Evolutionary conservation across 2,113 vertebrate genomes (phyloP).

Genomic region (Junco hyemalis): DNA sequence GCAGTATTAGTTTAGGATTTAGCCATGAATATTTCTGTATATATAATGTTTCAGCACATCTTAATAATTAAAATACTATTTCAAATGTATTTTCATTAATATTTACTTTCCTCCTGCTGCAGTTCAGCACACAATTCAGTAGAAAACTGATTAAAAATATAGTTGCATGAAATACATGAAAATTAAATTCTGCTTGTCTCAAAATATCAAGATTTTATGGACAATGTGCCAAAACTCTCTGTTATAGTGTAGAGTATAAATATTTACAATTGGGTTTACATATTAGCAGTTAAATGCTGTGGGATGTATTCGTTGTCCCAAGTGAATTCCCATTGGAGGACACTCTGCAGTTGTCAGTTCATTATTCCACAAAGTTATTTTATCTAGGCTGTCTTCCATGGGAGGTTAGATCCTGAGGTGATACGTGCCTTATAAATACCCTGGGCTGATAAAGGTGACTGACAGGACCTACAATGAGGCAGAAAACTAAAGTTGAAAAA

Average conservation of each 20-base stretch:
- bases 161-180: slow-evolving; percentile 3
- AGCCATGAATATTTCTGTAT: not conserved
- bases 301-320: not conserved
- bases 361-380: not conserved
- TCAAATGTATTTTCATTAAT: not conserved
- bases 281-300: not conserved
- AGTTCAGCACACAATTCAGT: not conserved
- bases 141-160: not conserved
- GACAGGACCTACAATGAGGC: not conserved
- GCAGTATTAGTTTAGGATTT: not conserved
- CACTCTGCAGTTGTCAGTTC: not conserved
- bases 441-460: not conserved
- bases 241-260: not conserved
- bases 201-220: slow-evolving; percentile 1
- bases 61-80: not conserved
- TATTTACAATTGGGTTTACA: not conserved
- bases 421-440: not conserved
- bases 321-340: not conserved
- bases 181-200: not conserved
- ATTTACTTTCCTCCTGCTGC: not conserved
- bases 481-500: not conserved
- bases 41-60: not conserved
- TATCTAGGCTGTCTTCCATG: not conserved
- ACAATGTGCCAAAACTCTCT: not conserved
- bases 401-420: not conserved